Percentiles rank a stretch among this genome's conserved stretches.
Evolutionary conservation across 2,888 invertebrate genomes (phyloP).

Genomic region (Tridacna crocea): DNA sequence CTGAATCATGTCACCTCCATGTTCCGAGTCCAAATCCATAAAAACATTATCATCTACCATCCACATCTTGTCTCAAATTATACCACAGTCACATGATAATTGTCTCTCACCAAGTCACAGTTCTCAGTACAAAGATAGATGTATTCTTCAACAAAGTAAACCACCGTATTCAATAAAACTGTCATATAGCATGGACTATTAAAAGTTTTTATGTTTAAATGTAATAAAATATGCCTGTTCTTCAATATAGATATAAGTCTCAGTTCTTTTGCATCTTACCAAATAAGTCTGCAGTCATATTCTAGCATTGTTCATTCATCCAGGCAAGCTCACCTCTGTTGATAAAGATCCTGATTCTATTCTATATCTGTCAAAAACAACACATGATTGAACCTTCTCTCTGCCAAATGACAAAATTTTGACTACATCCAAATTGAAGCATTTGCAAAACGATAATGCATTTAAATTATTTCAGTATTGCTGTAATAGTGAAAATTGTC

Average conservation of each 20-base stretch:
- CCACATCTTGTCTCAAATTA: constrained; percentile 5
- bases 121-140: too few species aligned
- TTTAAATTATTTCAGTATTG: too few species aligned
- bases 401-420: not conserved
- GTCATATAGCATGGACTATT: not conserved
- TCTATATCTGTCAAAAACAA: too few species aligned
- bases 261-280: not conserved
- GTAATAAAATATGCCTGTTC: not conserved
- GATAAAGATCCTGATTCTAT: too few species aligned
- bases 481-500: too few species aligned
- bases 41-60: constrained; percentile 24
- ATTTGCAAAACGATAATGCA: too few species aligned
- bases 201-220: not conserved
- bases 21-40: constrained; percentile 28
- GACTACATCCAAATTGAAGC: too few species aligned
- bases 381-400: too few species aligned
- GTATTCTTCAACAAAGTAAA: not conserved
- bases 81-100: constrained; percentile 17
- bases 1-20: constrained; percentile 3
- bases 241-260: not conserved
- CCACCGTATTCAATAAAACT: not conserved
- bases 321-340: too few species aligned
- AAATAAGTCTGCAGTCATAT: not conserved
- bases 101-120: not conserved
- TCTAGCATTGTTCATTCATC: too few species aligned